Base-by-base conservation (phyloP, 2,888 invertebrate genomes). In the Acanthosepion pharaonis region DNA sequence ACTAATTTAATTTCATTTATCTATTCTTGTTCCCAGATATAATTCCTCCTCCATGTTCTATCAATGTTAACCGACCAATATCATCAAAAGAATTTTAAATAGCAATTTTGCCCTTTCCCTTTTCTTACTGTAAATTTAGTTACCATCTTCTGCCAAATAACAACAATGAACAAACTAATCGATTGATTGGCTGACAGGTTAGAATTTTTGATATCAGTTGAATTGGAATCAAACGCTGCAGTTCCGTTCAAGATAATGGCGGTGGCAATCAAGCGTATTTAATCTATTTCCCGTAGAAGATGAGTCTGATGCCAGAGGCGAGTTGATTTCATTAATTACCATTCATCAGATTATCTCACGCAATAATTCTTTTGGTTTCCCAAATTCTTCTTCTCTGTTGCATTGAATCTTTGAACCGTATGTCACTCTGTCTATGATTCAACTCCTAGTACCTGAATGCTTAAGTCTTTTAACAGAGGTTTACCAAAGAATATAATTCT, bases 221-320 rank as follows among this genome's bases (percentile, higher is more conserved):
- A n/a, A 1, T n/a, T 78, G 78, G n/a, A n/a, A 78, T 18, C 11
- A 18, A n/a, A 78, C n/a, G n/a, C 78, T 18, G 78, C 78, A n/a
- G 28, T 78, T 78, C n/a, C n/a, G n/a, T n/a, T 78, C 15, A 15
- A 78, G n/a, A 78, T 78, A 78, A 78, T n/a, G n/a, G n/a, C 15
- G 11, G 78, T 78, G 11, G n/a, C 8, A 78, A n/a, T 33, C 78
- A 78, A 33, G n/a, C n/a, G 33, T 4, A 78, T 78, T n/a, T 78
- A 78, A 78, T 78, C 78, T 78, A 33, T 78, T 78, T 78, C 78
- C 78, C 78, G n/a, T n/a, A 78, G n/a, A n/a, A n/a, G 78, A 33
- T 11, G 78, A n/a, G n/a, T 78, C 5, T n/a, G 78, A 33, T 78
- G 78, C 78, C 78, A 78, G n/a, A 20, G n/a, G 78, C 78, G n/a